phyloP scores from a whole-genome alignment of 2,888 invertebrate species.

The Lepidochitona cinerea region DNA sequence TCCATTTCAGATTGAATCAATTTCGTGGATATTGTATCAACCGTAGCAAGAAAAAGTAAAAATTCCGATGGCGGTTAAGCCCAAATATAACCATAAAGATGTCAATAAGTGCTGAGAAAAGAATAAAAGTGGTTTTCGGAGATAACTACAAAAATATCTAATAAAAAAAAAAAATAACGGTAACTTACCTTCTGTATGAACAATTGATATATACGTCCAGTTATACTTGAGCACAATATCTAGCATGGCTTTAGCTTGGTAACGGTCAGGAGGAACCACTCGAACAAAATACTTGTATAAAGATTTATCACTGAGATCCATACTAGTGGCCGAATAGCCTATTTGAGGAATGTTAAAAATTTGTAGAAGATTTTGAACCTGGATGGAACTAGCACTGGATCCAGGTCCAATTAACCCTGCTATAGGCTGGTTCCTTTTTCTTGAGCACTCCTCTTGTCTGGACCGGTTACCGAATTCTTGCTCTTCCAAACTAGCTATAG shows the following conservation, averaged over 20 bases:
- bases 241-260: conserved; percentile 82
- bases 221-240: conserved; percentile 74
- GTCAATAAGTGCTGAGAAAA: too few species aligned
- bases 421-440: conserved; percentile 66
- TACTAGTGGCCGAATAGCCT: conserved; percentile 84
- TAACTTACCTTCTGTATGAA: conserved; percentile 82
- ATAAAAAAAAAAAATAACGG: neutral
- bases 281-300: conserved; percentile 83
- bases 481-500: conserved; percentile 64
- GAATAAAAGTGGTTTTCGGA: too few species aligned
- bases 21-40: too few species aligned
- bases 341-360: conserved; percentile 79
- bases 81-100: too few species aligned
- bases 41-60: too few species aligned
- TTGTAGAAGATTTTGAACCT: conserved; percentile 83
- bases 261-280: conserved; percentile 84
- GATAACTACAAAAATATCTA: too few species aligned
- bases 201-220: conserved; percentile 85
- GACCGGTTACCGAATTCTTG: conserved; percentile 3
- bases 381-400: conserved; percentile 79
- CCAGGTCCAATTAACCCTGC: conserved; percentile 84
- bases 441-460: conserved; percentile 21
- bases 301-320: conserved; percentile 82
- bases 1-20: too few species aligned
- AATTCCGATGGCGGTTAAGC: too few species aligned